A percentile compares a stretch with the other conserved stretches of the same genome.
phyloP scores from a whole-genome alignment of 2,888 invertebrate species.

The Ochropacha duplaris region DNA sequence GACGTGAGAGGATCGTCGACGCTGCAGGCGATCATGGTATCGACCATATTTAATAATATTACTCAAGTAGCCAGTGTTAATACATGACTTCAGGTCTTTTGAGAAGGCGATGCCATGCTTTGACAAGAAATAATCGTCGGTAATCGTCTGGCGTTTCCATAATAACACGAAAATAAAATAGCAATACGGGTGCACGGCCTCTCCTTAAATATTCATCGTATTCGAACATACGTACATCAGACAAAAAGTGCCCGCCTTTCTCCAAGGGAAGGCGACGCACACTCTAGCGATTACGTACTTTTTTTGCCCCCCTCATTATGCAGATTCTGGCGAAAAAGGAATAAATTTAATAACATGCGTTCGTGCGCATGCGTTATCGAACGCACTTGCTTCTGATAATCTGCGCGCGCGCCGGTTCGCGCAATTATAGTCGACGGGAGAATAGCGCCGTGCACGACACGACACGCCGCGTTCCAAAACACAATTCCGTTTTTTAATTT shows the following conservation, averaged over 20 bases:
- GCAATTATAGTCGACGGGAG: conserved; percentile 63
- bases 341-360: conserved; percentile 82
- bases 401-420: conserved; percentile 68
- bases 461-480: conserved; percentile 17
- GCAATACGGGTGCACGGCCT: conserved; percentile 38
- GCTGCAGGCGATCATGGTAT: conserved; percentile 55
- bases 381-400: conserved; percentile 82
- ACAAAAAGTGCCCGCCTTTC: conserved; percentile 69
- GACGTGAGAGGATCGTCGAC: conserved; percentile 45
- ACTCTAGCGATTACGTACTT: conserved; percentile 78
- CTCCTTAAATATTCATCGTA: conserved; percentile 70
- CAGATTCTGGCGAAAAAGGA: conserved; percentile 81
- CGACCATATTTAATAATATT: conserved; percentile 44
- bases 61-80: conserved; percentile 37
- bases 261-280: conserved; percentile 70
- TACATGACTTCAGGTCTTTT: conserved; percentile 25
- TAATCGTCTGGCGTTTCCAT: conserved; percentile 61
- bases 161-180: conserved; percentile 60
- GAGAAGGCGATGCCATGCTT: conserved; percentile 52
- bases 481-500: conserved; percentile 56
- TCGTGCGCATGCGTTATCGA: conserved; percentile 81
- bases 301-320: conserved; percentile 80
- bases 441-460: conserved; percentile 33
- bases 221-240: conserved; percentile 50
- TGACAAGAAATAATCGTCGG: conserved; percentile 66